These are phyloP conservation scores for Pyrrhosoma nymphula DNA, from an alignment of 2,888 invertebrate genomes.

Conservation along the genomic window DNA sequence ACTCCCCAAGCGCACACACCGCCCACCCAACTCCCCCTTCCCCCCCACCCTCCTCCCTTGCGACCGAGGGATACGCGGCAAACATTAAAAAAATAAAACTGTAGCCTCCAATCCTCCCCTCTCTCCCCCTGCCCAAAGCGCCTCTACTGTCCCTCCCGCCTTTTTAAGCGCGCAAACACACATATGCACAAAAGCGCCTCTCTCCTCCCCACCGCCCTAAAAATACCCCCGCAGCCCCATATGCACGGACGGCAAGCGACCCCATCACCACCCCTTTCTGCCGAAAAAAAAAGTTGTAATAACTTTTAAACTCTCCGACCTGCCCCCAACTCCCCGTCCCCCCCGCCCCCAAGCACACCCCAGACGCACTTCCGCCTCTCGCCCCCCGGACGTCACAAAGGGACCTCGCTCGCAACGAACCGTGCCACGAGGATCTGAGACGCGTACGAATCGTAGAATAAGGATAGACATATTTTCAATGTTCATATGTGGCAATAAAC, in stretches of 20 bases:
- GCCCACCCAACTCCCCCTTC: neutral
- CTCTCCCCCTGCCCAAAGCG: neutral
- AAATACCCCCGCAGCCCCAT: neutral
- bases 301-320: slow-evolving; percentile 42
- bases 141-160: neutral
- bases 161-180: neutral
- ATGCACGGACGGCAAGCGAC: neutral
- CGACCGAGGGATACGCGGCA: slow-evolving; percentile 17
- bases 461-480: no score
- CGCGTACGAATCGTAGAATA: no score
- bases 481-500: no score
- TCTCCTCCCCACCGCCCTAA: neutral
- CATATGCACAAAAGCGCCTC: neutral
- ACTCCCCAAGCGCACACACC: neutral
- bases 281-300: slow-evolving; percentile 47
- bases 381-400: neutral
- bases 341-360: neutral
- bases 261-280: neutral
- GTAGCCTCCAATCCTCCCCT: neutral
- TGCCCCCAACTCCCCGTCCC: neutral
- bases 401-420: neutral
- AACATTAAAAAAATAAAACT: slow-evolving; percentile 31
- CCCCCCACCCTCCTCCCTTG: neutral
- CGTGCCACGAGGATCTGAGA: neutral
- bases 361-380: neutral